Evolutionary conservation across 2,113 vertebrate genomes (phyloP), one percentile per base, ranked within the genome.

Genomic region (Limanda limanda): DNA sequence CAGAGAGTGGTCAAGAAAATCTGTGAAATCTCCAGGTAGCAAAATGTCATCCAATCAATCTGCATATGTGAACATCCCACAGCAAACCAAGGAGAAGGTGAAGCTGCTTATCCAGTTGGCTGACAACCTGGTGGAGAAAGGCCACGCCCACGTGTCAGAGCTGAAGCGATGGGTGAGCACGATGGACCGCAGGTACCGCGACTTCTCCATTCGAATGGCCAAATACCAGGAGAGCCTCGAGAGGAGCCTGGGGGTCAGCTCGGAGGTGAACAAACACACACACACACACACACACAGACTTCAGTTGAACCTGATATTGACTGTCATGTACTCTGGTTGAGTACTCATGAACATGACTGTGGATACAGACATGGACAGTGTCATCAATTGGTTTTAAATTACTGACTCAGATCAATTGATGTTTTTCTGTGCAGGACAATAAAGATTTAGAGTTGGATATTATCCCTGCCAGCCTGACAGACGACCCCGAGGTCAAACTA

Each of bases 1-100:
- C 35, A 37, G 35, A 10, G 35, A 37, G 9, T 37, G 35, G 35
- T 10, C 35, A 8, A 37, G 35, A 37, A 37, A 37, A 37, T 37
- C 35, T 2, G 35, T 37, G 9, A 9, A 8, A 0, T 37, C 31
- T 31, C 31, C 6, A 31, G 31, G 31, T 31, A 31, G 31, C 31
- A 31, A 31, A 31, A 31, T 31, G 6, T 31, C 31, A 31, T 37
- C 45, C 15, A 17, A 47, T 4, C 45, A 14, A 14, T 14, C n/a
- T 52, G 27, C 64, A n/a, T 47, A 18, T 60, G 2, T 78, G 45
- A 27, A 8, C 1, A 7, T 71, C 48, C 57, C 6, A 0, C 82
- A 99, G 97, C 97, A 99, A 98, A 98, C 97, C 15, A 98, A 98
- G 92, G 98, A 99, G 90, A 98, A 98, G 88, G 98, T 99, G 92